phyloP scores from a whole-genome alignment of 2,797 vertebrate species.

The Poecilia wingei region DNA sequence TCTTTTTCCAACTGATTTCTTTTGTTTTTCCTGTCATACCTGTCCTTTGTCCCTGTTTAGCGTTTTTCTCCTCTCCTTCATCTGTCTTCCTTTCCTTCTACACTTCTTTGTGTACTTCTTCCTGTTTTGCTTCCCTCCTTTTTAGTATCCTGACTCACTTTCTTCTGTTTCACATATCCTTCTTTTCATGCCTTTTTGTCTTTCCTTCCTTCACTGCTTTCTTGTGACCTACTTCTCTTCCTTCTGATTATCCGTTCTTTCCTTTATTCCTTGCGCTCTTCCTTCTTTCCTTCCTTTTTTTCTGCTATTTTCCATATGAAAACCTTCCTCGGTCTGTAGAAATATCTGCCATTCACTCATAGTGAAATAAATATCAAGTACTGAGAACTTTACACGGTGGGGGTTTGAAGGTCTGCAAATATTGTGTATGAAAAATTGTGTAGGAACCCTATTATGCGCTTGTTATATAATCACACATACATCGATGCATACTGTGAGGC shows the following conservation, averaged over 20 bases:
- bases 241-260: not conserved
- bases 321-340: not conserved
- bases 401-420: not conserved
- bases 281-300: not conserved
- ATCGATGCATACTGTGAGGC: conserved; percentile 1
- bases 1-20: too few species aligned
- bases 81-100: not conserved
- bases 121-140: not conserved
- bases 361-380: not conserved
- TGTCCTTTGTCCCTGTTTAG: not conserved
- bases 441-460: conserved; percentile 16
- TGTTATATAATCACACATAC: conserved; percentile 22
- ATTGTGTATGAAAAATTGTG: not conserved
- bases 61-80: not conserved
- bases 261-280: not conserved
- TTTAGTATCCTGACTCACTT: not conserved
- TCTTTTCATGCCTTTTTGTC: not conserved
- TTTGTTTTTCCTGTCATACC: too few species aligned
- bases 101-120: not conserved
- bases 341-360: not conserved
- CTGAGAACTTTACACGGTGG: not conserved
- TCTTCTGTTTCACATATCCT: too few species aligned
- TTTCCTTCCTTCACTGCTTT: not conserved
- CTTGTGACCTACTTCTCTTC: not conserved
- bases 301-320: not conserved